Evolutionary conservation across 2,113 vertebrate genomes (phyloP), one percentile per base, ranked within the genome.

Genomic region (Psilopsiagon aymara): DNA sequence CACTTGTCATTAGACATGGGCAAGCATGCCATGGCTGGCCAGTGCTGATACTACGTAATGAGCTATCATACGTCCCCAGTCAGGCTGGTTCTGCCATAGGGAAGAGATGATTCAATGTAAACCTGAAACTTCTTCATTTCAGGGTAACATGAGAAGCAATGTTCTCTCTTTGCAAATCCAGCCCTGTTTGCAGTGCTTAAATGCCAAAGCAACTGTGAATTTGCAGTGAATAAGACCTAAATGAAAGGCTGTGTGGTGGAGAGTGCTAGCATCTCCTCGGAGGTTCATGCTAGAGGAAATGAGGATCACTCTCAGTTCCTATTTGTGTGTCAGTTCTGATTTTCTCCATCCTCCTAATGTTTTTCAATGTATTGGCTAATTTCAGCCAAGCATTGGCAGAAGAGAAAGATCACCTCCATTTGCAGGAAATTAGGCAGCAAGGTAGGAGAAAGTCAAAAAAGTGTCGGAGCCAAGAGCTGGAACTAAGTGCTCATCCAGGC

Each of bases 361-460:
- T 88, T 95, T 91, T 92, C 69, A 82, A 24, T 35, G 51, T 64
- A 20, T 39, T 82, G 51, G 33, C 43, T 92, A 57, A 84, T 89
- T 95, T 84, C 69, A 89, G 55, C 33, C 71, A 91, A 79, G 92
- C 43, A 64, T 71, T 89, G 86, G 60, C 96, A 84, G 64, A 84
- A 91, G 52, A n/a, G 47, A 82, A 84, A 71, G 66, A 88, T 94
- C 92, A 97, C 86, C 91, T 95, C 60, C 47, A 82, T 79, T 95
- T 92, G 92, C 86, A 95, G 94, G 83, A 92, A 94, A 95, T 92
- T 71, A 87, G 83, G 81, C 81, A 89, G 86, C 73, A 92, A 89
- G 84, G 89, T 89, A 57, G 47, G 29, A 95, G 77, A 96, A 95
- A 92, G 66, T 94, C 66, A 94, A 96, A 94, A 77, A 96, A 95